Evolutionary conservation across 2,113 vertebrate species (phyloP).

Genomic region (Ceuthmochares aereus): DNA sequence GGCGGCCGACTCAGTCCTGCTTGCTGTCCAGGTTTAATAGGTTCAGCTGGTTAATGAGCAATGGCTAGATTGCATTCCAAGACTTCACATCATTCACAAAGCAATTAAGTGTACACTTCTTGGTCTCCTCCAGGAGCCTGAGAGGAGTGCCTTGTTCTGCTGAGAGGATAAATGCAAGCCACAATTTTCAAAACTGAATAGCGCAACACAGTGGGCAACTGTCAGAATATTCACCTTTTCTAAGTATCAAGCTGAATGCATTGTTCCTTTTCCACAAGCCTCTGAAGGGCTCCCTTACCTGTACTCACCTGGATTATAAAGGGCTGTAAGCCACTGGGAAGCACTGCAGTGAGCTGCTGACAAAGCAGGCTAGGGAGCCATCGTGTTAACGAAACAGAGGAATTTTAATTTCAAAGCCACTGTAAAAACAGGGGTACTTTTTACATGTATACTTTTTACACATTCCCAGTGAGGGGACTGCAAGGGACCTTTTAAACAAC

Average conservation of each 20-base stretch:
- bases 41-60: conserved; percentile 84
- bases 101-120: conserved; percentile 66
- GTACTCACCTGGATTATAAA: conserved; percentile 12
- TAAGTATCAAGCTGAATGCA: neutral
- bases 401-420: neutral
- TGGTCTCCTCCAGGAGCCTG: conserved; percentile 49
- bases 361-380: conserved; percentile 13
- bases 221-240: neutral
- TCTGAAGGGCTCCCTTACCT: neutral
- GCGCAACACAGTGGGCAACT: neutral
- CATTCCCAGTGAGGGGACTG: neutral
- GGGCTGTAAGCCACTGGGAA: conserved; percentile 30
- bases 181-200: neutral
- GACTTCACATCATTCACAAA: conserved; percentile 75
- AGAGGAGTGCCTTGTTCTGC: neutral
- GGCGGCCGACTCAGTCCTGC: conserved; percentile 77
- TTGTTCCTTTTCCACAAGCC: neutral
- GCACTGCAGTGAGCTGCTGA: conserved; percentile 46
- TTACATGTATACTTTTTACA: neutral
- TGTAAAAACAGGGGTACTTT: neutral
- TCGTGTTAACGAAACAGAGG: neutral
- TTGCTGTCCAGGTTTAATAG: conserved; percentile 80
- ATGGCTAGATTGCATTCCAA: conserved; percentile 80
- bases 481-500: neutral
- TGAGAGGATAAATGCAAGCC: conserved; percentile 13